Evolutionary conservation across 2,113 vertebrate genomes (phyloP).

Genomic region (Caranx ignobilis): DNA sequence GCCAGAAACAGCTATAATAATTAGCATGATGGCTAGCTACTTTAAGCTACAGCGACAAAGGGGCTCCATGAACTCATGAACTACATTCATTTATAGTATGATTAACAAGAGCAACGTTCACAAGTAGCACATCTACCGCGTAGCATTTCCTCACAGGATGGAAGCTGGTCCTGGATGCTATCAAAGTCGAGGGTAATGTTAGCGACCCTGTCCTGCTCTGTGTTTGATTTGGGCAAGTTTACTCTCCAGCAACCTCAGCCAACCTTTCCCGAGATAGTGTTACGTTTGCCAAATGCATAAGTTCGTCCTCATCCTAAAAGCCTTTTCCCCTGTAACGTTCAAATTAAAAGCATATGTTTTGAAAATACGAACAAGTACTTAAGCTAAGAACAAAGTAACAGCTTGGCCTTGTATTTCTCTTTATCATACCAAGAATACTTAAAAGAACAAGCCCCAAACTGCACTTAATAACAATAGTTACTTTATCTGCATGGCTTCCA

Average conservation of each 20-base stretch:
- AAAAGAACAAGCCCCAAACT: neutral
- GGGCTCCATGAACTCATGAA: neutral
- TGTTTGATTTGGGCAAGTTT: neutral
- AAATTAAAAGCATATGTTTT: neutral
- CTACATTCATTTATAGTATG: neutral
- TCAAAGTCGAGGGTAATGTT: neutral
- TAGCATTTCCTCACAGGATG: neutral
- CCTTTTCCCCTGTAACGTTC: neutral
- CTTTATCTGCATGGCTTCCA: neutral
- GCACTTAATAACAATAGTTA: neutral
- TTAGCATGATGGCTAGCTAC: slow-evolving; percentile 3
- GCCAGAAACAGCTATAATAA: neutral
- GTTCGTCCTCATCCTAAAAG: slow-evolving; percentile 4
- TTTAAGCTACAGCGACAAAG: neutral
- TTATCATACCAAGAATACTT: neutral
- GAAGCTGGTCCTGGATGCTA: slow-evolving; percentile 1
- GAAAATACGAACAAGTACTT: neutral
- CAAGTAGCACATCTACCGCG: neutral
- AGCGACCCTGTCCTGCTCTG: neutral
- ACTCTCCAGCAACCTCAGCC: neutral
- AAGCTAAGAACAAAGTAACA: neutral
- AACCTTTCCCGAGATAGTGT: neutral
- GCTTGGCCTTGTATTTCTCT: neutral
- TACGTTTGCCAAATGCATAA: neutral
- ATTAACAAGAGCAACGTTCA: neutral